Evolutionary conservation across 2,113 vertebrate species (phyloP).

Genomic region (Calyptomena viridis): DNA sequence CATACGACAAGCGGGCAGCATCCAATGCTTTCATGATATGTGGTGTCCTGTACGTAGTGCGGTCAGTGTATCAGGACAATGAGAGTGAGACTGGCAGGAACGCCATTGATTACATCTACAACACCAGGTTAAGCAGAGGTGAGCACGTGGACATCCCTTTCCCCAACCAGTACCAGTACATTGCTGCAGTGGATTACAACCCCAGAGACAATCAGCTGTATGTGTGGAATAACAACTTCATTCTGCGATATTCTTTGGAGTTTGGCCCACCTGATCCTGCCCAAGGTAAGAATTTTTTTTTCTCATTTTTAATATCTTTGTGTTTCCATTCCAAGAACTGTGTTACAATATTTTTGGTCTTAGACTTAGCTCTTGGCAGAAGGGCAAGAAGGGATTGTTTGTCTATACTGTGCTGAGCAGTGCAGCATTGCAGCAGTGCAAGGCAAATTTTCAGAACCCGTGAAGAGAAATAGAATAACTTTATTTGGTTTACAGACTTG

Average conservation of each 20-base stretch:
- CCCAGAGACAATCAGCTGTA: constrained; percentile 98
- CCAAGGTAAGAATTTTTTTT: constrained; percentile 84
- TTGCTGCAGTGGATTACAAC: constrained; percentile 98
- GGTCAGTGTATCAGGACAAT: constrained; percentile 97
- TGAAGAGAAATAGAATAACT: not conserved
- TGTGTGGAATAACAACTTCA: constrained; percentile 99
- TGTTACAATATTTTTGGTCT: not conserved
- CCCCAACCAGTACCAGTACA: constrained; percentile 99
- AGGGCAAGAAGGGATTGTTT: not conserved
- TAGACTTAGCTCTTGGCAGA: not conserved
- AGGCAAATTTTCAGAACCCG: not conserved
- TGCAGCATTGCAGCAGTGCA: not conserved
- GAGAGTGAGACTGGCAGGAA: constrained; percentile 97
- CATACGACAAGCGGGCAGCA: constrained; percentile 94
- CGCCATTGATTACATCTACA: constrained; percentile 94
- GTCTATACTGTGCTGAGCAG: not conserved
- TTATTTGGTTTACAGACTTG: not conserved
- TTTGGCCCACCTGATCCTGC: constrained; percentile 96
- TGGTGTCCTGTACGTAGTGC: constrained; percentile 94
- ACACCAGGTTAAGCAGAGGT: constrained; percentile 89
- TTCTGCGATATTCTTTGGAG: constrained; percentile 94
- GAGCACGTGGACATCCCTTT: constrained; percentile 94
- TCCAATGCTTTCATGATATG: constrained; percentile 99
- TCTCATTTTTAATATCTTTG: not conserved
- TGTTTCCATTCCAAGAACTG: not conserved